phyloP scores from a whole-genome alignment of 2,113 vertebrate genomes.

The Entelurus aequoreus region DNA sequence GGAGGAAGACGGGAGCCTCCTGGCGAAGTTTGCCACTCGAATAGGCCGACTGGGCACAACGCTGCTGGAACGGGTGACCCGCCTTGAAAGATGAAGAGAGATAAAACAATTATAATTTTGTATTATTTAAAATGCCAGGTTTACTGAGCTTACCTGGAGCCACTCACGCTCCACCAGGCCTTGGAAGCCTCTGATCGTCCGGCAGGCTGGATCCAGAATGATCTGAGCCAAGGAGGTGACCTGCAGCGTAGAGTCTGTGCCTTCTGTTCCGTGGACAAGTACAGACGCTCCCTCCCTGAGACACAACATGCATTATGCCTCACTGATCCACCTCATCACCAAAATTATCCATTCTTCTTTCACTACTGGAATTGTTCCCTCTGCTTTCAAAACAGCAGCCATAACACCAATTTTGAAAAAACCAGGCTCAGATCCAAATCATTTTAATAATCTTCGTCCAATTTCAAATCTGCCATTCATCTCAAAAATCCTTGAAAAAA shows the following conservation, averaged over 20 bases:
- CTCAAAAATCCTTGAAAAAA: too few relatives aligned
- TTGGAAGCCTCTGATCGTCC: constrained; percentile 90
- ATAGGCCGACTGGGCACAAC: constrained; percentile 89
- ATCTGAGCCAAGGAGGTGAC: constrained; percentile 95
- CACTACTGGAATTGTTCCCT: too few relatives aligned
- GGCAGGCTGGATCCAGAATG: constrained; percentile 88
- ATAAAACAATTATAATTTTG: too few relatives aligned
- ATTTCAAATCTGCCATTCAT: too few relatives aligned
- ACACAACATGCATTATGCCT: constrained; percentile 7
- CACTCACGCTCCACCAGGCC: constrained; percentile 89
- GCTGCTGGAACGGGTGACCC: constrained; percentile 92
- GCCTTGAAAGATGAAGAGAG: constrained; percentile 66
- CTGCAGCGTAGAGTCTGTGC: constrained; percentile 92
- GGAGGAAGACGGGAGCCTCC: constrained; percentile 90
- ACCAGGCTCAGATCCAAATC: too few relatives aligned
- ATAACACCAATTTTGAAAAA: too few relatives aligned
- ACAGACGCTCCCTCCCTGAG: constrained; percentile 90
- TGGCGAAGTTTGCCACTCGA: constrained; percentile 85
- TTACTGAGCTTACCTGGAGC: constrained; percentile 83
- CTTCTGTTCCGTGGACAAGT: constrained; percentile 90
- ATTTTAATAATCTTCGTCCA: too few relatives aligned
- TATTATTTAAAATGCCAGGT: not conserved
- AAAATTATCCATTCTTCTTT: too few relatives aligned
- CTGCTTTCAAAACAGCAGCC: too few relatives aligned
- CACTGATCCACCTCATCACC: too few relatives aligned